phyloP scores from a whole-genome alignment of 53 echinoderm and acorn worm species.

The Stichopus horrens region DNA sequence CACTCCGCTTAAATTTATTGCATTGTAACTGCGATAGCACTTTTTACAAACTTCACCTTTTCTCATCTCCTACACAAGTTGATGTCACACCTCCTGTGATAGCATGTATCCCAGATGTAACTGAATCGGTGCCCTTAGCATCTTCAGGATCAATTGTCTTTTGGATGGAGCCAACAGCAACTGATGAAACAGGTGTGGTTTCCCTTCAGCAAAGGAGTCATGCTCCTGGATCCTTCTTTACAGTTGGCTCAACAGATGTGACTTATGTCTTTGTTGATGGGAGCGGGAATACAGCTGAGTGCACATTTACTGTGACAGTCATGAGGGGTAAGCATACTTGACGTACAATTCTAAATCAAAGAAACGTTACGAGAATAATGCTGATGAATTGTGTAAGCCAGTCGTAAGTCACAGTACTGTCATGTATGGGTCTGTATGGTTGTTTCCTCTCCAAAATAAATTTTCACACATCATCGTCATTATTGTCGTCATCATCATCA shows the following conservation, averaged over 20 bases:
- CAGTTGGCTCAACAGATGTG: constrained; percentile 54
- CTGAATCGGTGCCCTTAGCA: constrained; percentile 3
- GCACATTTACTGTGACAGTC: constrained; percentile 35
- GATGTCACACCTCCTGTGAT: constrained; percentile 33
- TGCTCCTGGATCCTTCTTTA: constrained; percentile 35
- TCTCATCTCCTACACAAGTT: not conserved
- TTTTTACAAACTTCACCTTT: not conserved
- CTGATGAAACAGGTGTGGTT: constrained; percentile 49
- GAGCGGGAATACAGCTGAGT: constrained; percentile 37
- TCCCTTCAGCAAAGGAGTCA: constrained; percentile 26
- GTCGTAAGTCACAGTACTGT: too few species aligned
- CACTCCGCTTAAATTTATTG: too few species aligned
- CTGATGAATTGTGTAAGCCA: too few species aligned
- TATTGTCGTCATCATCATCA: too few species aligned
- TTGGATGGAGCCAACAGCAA: constrained; percentile 58
- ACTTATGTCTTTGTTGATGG: constrained; percentile 56
- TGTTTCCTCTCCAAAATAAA: too few species aligned
- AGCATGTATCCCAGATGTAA: constrained; percentile 38
- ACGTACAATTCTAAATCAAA: not conserved
- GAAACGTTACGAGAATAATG: too few species aligned
- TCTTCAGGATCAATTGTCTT: constrained; percentile 14
- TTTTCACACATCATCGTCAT: too few species aligned
- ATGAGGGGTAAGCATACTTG: not conserved
- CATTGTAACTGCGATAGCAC: too few species aligned
- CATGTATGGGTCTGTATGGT: too few species aligned